Evolutionary conservation across 2,797 vertebrate genomes (phyloP), one percentile per base, ranked within the genome.

Genomic region (Poecilia gillii): DNA sequence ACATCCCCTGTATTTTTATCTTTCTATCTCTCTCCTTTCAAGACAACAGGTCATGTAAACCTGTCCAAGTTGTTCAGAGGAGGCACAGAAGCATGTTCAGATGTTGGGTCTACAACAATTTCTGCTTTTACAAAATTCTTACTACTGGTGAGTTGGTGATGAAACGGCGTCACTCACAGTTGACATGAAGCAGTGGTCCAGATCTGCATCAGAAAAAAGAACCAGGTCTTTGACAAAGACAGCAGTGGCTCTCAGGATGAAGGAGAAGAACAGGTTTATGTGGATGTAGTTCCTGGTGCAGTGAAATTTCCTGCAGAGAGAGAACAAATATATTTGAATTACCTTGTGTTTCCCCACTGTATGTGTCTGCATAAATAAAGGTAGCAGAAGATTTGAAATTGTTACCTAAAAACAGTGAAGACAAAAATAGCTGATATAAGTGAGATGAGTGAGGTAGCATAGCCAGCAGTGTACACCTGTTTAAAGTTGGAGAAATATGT

Each of bases 251-350:
- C 96, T 94, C 92, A 98, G 88, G 93, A 97, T 96, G 88, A 98
- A 98, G 62, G 97, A 98, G 78, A 96, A 93, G 92, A 98, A 98
- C 31, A 98, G 93, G 92, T 98, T 97, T 90, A 97, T 97, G 87
- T 98, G 97, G 90, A 98, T 97, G 90, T 97, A 97, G 87, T 98
- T 98, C 86, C 97, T 94, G 45, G 97, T 97, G 74, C 97, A 98
- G 92, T 97, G 97, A 82, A 98, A 97, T 90, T 97, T 98, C 84
- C 97, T 98, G 92, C 25, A 59, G n/a, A 36, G 51, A 76, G 45
- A 64, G 8, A 23, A 68, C 1, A 43, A 71, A 71, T 45, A 28
- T 39, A 4, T 33, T 53, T 45, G 13, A 75, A 46, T 47, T 13
- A n/a, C 13, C 9, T 25, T 25, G 36, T 71, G 41, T 45, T 45